Conservation (phyloP, 2,888 invertebrate genomes). For the Ophonus ardosiacus region DNA sequence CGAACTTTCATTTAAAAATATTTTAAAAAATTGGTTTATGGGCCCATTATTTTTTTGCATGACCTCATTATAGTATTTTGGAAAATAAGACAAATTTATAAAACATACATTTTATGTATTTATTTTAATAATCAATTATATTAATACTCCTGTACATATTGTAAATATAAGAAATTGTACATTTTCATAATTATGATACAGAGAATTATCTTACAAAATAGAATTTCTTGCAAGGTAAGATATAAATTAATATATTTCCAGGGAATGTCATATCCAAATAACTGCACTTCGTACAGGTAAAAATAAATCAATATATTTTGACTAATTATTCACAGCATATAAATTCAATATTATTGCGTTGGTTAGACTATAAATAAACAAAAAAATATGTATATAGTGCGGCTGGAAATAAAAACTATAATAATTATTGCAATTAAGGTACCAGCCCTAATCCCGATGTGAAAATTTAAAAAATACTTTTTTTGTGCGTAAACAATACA, state of each 20-base stretch:
- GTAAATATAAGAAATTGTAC: conserved; percentile 63
- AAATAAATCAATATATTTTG: conserved; percentile 52
- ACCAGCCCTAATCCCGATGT: conserved; percentile 58
- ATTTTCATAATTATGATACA: conserved; percentile 58
- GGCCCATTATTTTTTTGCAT: too few species aligned
- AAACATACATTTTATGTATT: conserved; percentile 6
- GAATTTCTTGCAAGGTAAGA: conserved; percentile 21
- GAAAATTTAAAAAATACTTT: conserved; percentile 52
- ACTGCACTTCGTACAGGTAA: conserved; percentile 6
- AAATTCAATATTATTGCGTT: conserved; percentile 35
- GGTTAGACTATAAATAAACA: conserved; percentile 32
- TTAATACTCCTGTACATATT: conserved; percentile 59
- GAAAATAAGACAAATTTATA: not conserved
- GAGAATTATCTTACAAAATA: conserved; percentile 60
- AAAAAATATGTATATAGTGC: conserved; percentile 30
- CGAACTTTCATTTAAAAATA: too few species aligned
- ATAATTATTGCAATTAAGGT: conserved; percentile 56
- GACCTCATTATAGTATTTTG: not conserved
- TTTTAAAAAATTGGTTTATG: too few species aligned
- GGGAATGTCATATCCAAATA: conserved; percentile 45
- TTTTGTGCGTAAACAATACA: conserved; percentile 8
- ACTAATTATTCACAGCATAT: conserved; percentile 63
- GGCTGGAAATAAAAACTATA: conserved; percentile 35
- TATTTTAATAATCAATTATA: conserved; percentile 53
- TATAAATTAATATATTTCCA: conserved; percentile 18